Conservation (phyloP, 2,797 vertebrate species). For the Mallotus villosus region DNA sequence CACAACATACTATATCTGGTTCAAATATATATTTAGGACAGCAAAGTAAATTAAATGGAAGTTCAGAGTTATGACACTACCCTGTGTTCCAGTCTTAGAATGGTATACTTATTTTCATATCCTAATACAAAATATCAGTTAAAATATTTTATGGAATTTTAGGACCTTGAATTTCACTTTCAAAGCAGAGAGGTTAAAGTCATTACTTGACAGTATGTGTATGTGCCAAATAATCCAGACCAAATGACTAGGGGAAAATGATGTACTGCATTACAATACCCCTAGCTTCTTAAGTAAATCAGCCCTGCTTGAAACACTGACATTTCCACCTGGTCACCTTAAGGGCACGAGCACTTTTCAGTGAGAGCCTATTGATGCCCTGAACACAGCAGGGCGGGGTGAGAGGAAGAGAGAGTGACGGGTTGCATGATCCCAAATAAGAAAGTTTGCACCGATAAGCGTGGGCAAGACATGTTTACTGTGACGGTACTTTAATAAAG, state of each 20-base stretch:
- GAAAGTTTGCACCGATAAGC: conserved; percentile 44
- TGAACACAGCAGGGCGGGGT: background rate
- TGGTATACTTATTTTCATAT: background rate
- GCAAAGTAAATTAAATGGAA: too few species aligned
- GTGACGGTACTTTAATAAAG: conserved; percentile 79
- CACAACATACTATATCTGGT: too few species aligned
- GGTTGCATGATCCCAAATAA: conserved; percentile 39
- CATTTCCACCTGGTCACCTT: conserved; percentile 44
- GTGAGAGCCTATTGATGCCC: conserved; percentile 34
- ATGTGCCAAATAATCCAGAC: background rate
- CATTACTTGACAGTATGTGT: background rate
- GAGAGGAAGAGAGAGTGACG: background rate
- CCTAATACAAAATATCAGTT: background rate
- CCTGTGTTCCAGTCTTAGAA: background rate
- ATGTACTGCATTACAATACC: conserved; percentile 48
- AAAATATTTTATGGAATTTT: background rate
- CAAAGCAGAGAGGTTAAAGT: background rate
- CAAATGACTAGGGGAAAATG: conserved; percentile 42
- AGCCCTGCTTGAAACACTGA: conserved; percentile 38
- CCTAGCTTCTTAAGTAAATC: conserved; percentile 47
- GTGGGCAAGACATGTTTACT: conserved; percentile 68
- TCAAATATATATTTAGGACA: too few species aligned
- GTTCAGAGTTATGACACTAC: too few species aligned
- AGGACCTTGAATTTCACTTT: conserved; percentile 11
- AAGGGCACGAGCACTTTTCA: conserved; percentile 1